Conservation (phyloP, 2,113 vertebrate genomes). For the Pomatostomus ruficeps region DNA sequence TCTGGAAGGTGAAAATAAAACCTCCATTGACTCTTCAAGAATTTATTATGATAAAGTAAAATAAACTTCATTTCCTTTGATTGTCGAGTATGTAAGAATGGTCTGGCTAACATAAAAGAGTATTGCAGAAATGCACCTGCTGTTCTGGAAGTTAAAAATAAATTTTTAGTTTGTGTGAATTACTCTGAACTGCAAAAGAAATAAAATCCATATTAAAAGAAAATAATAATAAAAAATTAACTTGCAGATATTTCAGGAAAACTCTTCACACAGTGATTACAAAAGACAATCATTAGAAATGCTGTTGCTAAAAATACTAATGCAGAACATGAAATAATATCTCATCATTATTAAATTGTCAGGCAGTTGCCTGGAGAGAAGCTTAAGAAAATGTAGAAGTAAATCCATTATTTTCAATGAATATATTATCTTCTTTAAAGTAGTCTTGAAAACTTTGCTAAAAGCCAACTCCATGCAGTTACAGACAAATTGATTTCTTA, state of each 20-base stretch:
- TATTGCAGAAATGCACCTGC: neutral
- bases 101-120: neutral
- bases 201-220: neutral
- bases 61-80: neutral
- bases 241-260: neutral
- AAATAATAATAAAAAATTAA: neutral
- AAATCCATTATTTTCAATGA: neutral
- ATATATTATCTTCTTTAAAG: neutral
- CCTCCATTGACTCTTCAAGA: neutral
- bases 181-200: neutral
- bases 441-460: neutral
- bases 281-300: neutral
- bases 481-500: neutral
- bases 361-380: slow-evolving; percentile 11
- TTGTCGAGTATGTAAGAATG: neutral
- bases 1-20: neutral
- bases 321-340: slow-evolving; percentile 4
- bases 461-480: neutral
- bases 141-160: neutral
- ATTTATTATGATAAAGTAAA: neutral
- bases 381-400: slow-evolving; percentile 11
- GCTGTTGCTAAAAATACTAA: slow-evolving; percentile 34
- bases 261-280: neutral
- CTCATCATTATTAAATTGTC: slow-evolving; percentile 4
- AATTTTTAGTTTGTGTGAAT: neutral